Conservation (phyloP, 2,113 vertebrate genomes). For the Morone chrysops region DNA sequence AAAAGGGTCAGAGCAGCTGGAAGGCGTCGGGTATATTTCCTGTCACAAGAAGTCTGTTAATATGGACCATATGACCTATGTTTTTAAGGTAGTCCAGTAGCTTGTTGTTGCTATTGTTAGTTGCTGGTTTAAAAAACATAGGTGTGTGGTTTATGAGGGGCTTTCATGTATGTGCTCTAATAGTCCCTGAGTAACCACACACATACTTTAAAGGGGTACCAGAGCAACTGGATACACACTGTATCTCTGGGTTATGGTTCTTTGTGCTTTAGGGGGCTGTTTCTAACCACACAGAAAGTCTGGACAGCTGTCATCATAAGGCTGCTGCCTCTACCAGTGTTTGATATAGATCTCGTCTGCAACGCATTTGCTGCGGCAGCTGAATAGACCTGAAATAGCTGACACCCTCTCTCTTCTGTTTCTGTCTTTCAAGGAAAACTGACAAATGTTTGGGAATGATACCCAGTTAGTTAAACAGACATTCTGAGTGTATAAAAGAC, state of each 20-base stretch:
- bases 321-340: conserved; percentile 43
- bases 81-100: conserved; percentile 2
- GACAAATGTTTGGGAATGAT: conserved; percentile 34
- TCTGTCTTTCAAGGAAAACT: conserved; percentile 40
- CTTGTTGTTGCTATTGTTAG: conserved; percentile 20
- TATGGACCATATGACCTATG: conserved; percentile 9
- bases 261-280: conserved; percentile 29
- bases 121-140: conserved; percentile 14
- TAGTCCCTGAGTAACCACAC: conserved; percentile 39
- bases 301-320: conserved; percentile 54
- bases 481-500: background rate
- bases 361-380: conserved; percentile 69
- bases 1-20: conserved; percentile 48
- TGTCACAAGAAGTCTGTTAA: conserved; percentile 10
- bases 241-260: conserved; percentile 16
- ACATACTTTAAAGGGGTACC: conserved; percentile 47
- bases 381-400: conserved; percentile 68
- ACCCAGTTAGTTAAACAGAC: conserved; percentile 1
- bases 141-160: conserved; percentile 36
- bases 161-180: conserved; percentile 39
- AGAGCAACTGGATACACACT: conserved; percentile 66
- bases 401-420: conserved; percentile 9
- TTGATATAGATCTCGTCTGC: conserved; percentile 48
- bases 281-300: conserved; percentile 45
- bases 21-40: conserved; percentile 17